Conservation (phyloP, 2,113 vertebrate species). For the Jacana jacana region DNA sequence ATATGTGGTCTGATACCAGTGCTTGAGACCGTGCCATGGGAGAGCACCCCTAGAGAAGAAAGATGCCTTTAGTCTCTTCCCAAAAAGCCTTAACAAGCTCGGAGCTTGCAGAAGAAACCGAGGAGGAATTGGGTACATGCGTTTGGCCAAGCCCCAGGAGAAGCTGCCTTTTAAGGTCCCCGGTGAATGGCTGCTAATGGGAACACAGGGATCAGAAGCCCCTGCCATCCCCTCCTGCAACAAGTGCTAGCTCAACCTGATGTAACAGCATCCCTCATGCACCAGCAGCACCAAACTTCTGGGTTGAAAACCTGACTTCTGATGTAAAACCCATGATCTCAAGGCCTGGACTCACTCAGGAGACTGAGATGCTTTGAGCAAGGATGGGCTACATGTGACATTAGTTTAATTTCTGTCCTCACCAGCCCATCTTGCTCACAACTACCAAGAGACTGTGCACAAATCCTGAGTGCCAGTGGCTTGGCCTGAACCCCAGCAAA, state of each 20-base stretch:
- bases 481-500: not conserved
- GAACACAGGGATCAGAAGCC: not conserved
- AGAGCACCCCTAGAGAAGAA: not conserved
- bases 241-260: not conserved
- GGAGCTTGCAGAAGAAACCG: not conserved
- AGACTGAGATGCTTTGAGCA: not conserved
- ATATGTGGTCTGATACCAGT: not conserved
- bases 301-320: not conserved
- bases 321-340: fast-evolving
- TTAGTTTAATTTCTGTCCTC: not conserved
- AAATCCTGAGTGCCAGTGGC: not conserved
- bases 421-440: fast-evolving
- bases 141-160: not conserved
- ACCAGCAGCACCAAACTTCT: not conserved
- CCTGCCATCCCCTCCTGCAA: fast-evolving
- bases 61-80: not conserved
- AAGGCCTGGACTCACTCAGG: not conserved
- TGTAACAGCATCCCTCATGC: not conserved
- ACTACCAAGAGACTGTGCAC: not conserved
- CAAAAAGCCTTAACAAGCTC: not conserved
- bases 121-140: not conserved
- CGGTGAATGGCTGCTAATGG: fast-evolving
- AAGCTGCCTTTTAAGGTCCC: not conserved
- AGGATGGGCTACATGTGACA: fast-evolving
- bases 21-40: not conserved